Percentiles rank a stretch among this genome's conserved stretches.
These are phyloP conservation scores for Melinaea marsaeus DNA, from an alignment of 2,888 invertebrate species.

Conservation along the genomic window DNA sequence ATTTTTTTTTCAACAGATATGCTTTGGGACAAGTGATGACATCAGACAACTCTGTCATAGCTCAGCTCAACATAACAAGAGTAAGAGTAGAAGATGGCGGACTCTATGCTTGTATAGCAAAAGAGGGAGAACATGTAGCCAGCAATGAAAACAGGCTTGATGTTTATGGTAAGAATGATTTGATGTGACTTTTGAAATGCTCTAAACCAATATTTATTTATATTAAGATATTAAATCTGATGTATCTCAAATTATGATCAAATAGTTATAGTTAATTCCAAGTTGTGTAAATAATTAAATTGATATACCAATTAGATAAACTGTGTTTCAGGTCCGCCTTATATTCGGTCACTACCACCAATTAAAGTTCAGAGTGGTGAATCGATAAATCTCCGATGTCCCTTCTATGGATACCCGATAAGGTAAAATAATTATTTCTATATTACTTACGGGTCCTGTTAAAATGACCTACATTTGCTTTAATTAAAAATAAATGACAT, in stretches of 20 bases:
- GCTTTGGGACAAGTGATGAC: slow-evolving; percentile 70
- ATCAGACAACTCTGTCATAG: slow-evolving; percentile 65
- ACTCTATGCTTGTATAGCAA: slow-evolving; percentile 78
- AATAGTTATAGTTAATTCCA: background rate
- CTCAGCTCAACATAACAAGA: slow-evolving; percentile 75
- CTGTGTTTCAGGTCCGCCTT: slow-evolving; percentile 81
- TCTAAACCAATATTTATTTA: no score
- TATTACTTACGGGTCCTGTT: no score
- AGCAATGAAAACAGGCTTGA: slow-evolving; percentile 69
- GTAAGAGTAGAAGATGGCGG: slow-evolving; percentile 81
- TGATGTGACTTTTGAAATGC: background rate
- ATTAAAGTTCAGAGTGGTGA: slow-evolving; percentile 88
- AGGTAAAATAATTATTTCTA: slow-evolving; percentile 50
- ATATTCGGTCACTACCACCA: slow-evolving; percentile 84
- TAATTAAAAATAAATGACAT: no score
- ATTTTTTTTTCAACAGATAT: slow-evolving; percentile 48
- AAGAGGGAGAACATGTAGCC: slow-evolving; percentile 58
- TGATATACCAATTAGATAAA: background rate
- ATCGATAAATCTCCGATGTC: slow-evolving; percentile 86
- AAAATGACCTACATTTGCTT: no score
- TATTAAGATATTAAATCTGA: no score
- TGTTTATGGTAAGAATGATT: slow-evolving; percentile 66
- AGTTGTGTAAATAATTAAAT: background rate
- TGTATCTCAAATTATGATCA: no score
- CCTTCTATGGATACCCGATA: slow-evolving; percentile 92